phyloP scores from a whole-genome alignment of 1,140 invertebrate genomes.

The Globodera ellingtonae region DNA sequence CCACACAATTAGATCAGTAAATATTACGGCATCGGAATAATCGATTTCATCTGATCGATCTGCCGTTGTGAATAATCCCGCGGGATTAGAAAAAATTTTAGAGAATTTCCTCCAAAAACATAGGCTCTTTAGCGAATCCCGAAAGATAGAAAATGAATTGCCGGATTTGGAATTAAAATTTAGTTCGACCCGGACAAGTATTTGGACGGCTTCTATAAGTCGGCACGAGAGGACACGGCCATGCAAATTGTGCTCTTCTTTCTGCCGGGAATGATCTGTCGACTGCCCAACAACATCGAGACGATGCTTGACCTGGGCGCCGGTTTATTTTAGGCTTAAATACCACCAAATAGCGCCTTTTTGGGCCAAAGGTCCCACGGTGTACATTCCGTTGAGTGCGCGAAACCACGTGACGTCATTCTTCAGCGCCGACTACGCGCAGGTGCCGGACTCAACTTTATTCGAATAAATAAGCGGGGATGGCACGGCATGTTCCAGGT shows the following conservation, averaged over 20 bases:
- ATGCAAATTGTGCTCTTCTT: constrained; percentile 65
- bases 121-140: neutral
- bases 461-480: too few species aligned
- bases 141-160: neutral
- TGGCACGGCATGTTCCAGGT: neutral
- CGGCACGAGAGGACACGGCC: constrained; percentile 55
- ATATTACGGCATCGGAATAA: too few species aligned
- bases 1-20: too few species aligned
- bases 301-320: constrained; percentile 59
- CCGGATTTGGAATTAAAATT: constrained; percentile 10
- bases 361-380: constrained; percentile 53
- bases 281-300: constrained; percentile 53
- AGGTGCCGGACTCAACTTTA: constrained; percentile 11
- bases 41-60: too few species aligned
- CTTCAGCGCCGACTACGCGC: constrained; percentile 62
- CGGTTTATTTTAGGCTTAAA: constrained; percentile 37
- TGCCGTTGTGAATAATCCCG: too few species aligned
- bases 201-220: constrained; percentile 55
- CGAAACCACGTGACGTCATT: constrained; percentile 53
- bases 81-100: too few species aligned
- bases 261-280: constrained; percentile 61
- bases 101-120: too few species aligned
- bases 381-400: constrained; percentile 61
- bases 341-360: neutral
- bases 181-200: constrained; percentile 58